A percentile compares a stretch with the other conserved stretches of the same genome.
phyloP scores from a whole-genome alignment of 2,888 invertebrate species.

The Tipula unca region DNA sequence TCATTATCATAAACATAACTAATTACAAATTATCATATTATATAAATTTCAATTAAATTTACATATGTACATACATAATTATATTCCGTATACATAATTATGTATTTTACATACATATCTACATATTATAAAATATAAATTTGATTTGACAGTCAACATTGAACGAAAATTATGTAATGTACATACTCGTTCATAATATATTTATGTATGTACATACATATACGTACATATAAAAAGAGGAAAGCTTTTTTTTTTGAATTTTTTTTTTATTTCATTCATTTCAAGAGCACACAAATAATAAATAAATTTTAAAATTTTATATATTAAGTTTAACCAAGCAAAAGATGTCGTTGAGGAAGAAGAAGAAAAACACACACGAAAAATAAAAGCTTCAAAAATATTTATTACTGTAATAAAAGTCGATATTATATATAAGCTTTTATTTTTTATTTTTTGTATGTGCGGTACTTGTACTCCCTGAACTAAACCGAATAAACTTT shows the following conservation, averaged over 20 bases:
- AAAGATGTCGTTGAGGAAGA: neutral
- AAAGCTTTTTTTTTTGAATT: neutral
- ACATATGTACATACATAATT: neutral
- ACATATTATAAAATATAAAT: neutral
- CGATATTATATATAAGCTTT: neutral
- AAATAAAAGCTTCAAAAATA: neutral
- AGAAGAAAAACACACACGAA: neutral
- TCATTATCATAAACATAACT: constrained; percentile 14
- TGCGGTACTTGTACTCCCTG: neutral
- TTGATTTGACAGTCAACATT: neutral
- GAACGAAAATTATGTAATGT: neutral
- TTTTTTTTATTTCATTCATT: neutral
- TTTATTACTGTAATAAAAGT: neutral
- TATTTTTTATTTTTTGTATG: neutral
- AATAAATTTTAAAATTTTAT: neutral
- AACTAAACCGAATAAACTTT: neutral
- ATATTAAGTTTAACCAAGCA: neutral
- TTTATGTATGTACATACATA: no score
- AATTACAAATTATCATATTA: constrained; percentile 8
- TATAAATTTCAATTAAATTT: neutral
- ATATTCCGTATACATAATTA: neutral
- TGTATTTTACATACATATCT: no score
- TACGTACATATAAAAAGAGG: neutral
- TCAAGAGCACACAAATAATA: neutral
- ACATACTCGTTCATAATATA: neutral